A percentile compares a stretch with the other conserved stretches of the same genome.
Evolutionary conservation across 2,113 vertebrate genomes (phyloP).

Genomic region (Macrotis lagotis): DNA sequence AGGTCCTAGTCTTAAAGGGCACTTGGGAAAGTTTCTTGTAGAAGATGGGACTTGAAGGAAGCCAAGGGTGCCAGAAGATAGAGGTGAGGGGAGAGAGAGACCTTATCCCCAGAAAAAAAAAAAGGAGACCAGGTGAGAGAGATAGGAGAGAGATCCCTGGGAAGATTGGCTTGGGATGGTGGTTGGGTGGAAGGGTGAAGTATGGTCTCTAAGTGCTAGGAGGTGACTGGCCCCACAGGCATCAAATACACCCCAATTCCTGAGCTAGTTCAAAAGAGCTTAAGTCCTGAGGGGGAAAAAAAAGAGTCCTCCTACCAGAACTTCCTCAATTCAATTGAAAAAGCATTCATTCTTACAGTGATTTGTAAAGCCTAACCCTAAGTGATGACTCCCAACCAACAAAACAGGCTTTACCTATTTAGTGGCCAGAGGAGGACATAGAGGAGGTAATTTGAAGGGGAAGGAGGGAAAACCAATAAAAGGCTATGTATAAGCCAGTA

Average conservation of each 20-base stretch:
- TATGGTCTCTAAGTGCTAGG: background rate
- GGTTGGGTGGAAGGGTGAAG: background rate
- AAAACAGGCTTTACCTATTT: background rate
- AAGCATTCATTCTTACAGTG: background rate
- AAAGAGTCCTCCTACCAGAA: background rate
- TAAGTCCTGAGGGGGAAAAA: background rate
- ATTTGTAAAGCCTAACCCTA: background rate
- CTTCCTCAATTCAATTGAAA: background rate
- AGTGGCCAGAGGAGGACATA: background rate
- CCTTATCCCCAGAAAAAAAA: background rate
- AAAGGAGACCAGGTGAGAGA: background rate
- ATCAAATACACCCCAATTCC: background rate
- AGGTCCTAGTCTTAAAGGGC: background rate
- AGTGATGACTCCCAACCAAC: no score
- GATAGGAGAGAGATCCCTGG: background rate
- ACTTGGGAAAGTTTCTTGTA: background rate
- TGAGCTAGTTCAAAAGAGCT: background rate
- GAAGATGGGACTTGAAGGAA: background rate
- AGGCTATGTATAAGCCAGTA: background rate
- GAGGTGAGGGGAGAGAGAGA: background rate
- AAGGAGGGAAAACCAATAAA: background rate
- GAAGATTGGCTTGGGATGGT: no score
- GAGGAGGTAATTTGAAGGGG: background rate
- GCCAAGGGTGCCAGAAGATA: background rate
- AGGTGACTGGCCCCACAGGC: background rate